Evolutionary conservation across 2,888 invertebrate species (phyloP), one percentile per base, ranked within the genome.

Genomic region (Coelogynopora nodosa): DNA sequence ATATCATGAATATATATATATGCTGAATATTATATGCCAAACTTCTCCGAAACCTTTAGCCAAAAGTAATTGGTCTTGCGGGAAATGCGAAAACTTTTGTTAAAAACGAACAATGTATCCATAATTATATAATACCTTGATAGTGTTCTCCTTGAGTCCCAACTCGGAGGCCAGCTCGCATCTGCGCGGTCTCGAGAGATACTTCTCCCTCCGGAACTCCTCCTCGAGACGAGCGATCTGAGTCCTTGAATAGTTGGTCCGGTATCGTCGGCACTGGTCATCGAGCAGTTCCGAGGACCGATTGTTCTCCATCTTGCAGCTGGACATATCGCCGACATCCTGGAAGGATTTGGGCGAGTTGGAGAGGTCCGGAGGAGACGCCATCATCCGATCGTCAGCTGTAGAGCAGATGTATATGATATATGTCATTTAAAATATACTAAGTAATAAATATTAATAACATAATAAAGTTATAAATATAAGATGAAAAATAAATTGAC

Each of bases 71-170:
- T n/a, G n/a, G n/a, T n/a, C n/a, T n/a, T n/a, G n/a, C n/a, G n/a
- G n/a, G n/a, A n/a, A n/a, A n/a, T n/a, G n/a, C n/a, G n/a, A n/a
- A n/a, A n/a, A n/a, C n/a, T n/a, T n/a, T n/a, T n/a, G n/a, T n/a
- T n/a, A n/a, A n/a, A n/a, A n/a, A n/a, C n/a, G n/a, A n/a, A n/a
- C n/a, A n/a, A n/a, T n/a, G n/a, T n/a, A n/a, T n/a, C n/a, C n/a
- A n/a, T n/a, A n/a, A n/a, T n/a, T n/a, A n/a, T n/a, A n/a, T n/a
- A 10, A 49, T 85, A 85, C 85, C 30, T 85, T 85, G 28, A 85
- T 85, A 0, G 85, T 85, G 29, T 67, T 67, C 74, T 85, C 85
- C 30, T 85, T 85, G 29, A 85, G 67, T 10, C 85, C 85, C 30
- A 85, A 67, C 74, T 85, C 85, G 26, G 67, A 67, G 10, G 85